Percentiles rank a stretch among this genome's conserved stretches.
These are phyloP conservation scores for Mus spretus DNA, from an alignment of 2,797 vertebrate species.

Conservation along the genomic window DNA sequence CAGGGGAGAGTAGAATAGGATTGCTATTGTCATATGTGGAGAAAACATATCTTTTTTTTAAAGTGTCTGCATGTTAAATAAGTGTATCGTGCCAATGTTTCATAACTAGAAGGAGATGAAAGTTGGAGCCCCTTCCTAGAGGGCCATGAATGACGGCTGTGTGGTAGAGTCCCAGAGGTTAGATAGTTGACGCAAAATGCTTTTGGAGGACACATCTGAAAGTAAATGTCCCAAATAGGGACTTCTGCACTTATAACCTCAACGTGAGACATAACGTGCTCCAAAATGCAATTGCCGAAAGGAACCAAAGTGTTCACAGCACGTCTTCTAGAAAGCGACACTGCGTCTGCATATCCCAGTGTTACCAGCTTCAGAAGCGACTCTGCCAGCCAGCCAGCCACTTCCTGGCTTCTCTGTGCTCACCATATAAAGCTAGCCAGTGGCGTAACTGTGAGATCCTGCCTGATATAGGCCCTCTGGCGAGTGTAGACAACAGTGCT, in stretches of 20 bases:
- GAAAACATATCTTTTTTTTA: neutral
- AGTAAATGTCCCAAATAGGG: slow-evolving; percentile 35
- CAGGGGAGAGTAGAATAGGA: slow-evolving; percentile 22
- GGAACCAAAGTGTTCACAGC: neutral
- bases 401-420: slow-evolving; percentile 70
- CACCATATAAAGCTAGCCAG: slow-evolving; percentile 83
- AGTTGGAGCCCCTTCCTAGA: neutral
- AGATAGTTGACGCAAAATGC: neutral
- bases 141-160: neutral
- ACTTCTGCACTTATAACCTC: slow-evolving; percentile 15
- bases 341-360: slow-evolving; percentile 11
- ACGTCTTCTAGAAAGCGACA: slow-evolving; percentile 69
- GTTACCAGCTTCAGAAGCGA: slow-evolving; percentile 10
- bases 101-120: neutral
- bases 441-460: slow-evolving; percentile 33
- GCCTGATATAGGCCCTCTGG: slow-evolving; percentile 65
- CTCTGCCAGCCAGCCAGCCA: slow-evolving; percentile 68
- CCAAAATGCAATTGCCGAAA: slow-evolving; percentile 13
- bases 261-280: neutral
- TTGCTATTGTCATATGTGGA: neutral
- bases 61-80: slow-evolving; percentile 1
- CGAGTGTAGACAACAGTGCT: slow-evolving; percentile 65
- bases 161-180: neutral
- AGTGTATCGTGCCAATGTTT: neutral
- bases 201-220: neutral